Percentiles rank a stretch among this genome's conserved stretches.
Conservation (phyloP, 2,797 vertebrate species). For the Gymnothorax javanicus region DNA sequence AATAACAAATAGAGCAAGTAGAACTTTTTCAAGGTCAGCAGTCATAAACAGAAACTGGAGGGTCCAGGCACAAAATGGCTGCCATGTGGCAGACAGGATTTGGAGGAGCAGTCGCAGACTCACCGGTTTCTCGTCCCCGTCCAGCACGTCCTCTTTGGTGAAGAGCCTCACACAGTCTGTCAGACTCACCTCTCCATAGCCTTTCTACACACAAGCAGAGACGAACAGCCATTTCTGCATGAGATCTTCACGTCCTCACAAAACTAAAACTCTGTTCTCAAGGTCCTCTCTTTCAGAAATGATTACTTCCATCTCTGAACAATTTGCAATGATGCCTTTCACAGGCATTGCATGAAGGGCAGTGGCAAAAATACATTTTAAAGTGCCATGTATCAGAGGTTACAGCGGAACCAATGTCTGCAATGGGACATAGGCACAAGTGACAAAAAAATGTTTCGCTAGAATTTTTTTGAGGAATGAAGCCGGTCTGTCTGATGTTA, state of each 20-base stretch:
- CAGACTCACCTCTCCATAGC: slow-evolving; percentile 83
- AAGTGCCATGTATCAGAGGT: neutral
- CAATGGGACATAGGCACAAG: no score
- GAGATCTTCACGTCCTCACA: slow-evolving; percentile 20
- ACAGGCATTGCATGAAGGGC: neutral
- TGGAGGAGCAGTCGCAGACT: slow-evolving; percentile 21
- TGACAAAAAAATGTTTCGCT: no score
- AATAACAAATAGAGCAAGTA: neutral
- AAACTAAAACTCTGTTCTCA: neutral
- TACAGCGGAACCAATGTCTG: no score
- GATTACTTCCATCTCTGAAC: neutral
- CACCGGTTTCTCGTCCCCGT: slow-evolving; percentile 93
- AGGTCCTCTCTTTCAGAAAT: neutral
- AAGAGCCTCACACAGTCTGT: slow-evolving; percentile 92
- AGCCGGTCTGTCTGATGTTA: no score
- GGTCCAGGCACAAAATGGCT: no score
- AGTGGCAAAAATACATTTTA: neutral
- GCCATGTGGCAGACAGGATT: neutral
- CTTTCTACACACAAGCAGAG: slow-evolving; percentile 67
- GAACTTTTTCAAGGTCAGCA: no score
- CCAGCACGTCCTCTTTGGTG: slow-evolving; percentile 91
- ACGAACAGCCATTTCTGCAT: slow-evolving; percentile 54
- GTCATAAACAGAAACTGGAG: no score
- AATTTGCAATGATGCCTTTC: neutral
- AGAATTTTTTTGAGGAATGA: no score